Conservation (phyloP, 2,113 vertebrate genomes). For the Rhinoderma darwinii region DNA sequence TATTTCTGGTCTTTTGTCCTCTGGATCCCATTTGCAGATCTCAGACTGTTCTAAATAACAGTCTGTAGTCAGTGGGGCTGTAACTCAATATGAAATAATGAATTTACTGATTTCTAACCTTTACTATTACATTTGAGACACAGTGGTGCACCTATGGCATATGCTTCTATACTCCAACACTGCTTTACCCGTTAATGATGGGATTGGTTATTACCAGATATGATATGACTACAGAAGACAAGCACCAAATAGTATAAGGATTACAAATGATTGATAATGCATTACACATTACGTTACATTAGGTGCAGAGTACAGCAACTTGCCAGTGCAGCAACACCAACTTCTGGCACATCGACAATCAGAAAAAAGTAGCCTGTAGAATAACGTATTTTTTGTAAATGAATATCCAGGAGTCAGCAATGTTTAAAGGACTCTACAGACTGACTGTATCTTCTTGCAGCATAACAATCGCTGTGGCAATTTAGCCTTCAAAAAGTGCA, state of each 20-base stretch:
- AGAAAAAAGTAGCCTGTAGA: too few species aligned
- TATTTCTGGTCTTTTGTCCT: background rate
- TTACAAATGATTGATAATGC: background rate
- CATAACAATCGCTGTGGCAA: background rate
- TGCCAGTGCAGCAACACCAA: too few species aligned
- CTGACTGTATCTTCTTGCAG: too few species aligned
- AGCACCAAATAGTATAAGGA: background rate
- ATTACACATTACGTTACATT: too few species aligned
- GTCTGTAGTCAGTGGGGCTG: background rate
- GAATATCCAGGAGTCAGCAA: background rate
- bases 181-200: too few species aligned
- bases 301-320: too few species aligned
- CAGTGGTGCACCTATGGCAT: background rate
- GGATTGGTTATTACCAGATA: too few species aligned
- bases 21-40: background rate
- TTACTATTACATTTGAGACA: background rate
- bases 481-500: background rate
- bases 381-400: background rate
- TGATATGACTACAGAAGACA: too few species aligned
- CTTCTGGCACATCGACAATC: too few species aligned
- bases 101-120: too few species aligned
- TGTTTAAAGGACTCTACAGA: background rate
- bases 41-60: too few species aligned
- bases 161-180: background rate
- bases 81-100: background rate